Evolutionary conservation across 1,140 invertebrate species (phyloP), one percentile per base, ranked within the genome.

Genomic region (Pemphigus obesinymphae): DNA sequence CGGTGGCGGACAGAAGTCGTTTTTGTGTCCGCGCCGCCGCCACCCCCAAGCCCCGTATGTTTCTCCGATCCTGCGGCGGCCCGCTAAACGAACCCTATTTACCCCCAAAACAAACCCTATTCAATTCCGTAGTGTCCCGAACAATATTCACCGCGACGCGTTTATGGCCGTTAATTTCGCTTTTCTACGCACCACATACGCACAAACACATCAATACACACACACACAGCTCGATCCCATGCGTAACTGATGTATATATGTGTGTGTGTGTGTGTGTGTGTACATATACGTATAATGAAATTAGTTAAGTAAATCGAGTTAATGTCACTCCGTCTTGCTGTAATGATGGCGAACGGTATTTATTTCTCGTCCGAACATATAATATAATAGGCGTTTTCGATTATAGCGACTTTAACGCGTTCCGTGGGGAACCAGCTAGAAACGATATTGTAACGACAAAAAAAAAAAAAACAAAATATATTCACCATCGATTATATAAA

Each of bases 121-220:
- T 61, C 75, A 61, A 58, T n/a, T 40, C 34, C 53, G 50, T 23
- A 4, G 40, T 61, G 43, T 72, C 40, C 53, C 34, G 29, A 34
- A 53, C 48, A 78, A 34, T 58, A 58, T 78, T 43, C 75, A 40
- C 75, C 75, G 34, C 68, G 68, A 45, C 15, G 53, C 53, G 53
- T 78, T 78, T 78, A 78, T 29, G 23, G 68, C 48, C 75, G 75
- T 78, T 78, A 78, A 78, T 31, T 78, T 58, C 53, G n/a, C 75
- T 78, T 78, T 78, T 78, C 75, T 70, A 70, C 37, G 63, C 31
- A n/a, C n/a, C 20, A 45, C 17, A 34, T 29, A 53, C 29, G 17
- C 40, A 31, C 23, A 7, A n/a, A n/a, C 40, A n/a, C n/a, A n/a
- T n/a, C n/a, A n/a, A n/a, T n/a, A n/a, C n/a, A 72, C 68, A 6